Evolutionary conservation across 2,797 vertebrate genomes (phyloP), one percentile per base, ranked within the genome.

Genomic region (Lithobates sylvaticus): DNA sequence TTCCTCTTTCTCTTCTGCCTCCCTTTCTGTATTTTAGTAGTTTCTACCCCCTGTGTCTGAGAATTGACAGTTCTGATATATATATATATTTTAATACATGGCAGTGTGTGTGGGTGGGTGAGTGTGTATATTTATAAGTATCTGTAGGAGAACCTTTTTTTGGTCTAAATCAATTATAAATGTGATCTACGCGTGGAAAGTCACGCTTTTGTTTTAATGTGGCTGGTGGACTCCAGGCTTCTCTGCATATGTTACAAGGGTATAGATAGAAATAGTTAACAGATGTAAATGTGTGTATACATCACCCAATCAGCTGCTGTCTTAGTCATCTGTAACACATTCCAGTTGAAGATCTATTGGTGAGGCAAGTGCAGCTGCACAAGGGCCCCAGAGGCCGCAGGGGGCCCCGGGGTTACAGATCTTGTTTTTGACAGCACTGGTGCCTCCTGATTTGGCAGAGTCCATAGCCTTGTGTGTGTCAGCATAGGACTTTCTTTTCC

Each of bases 1-100:
- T 67, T 42, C 27, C 13, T 34, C n/a, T 6, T 10, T 15, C 42
- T 1, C 0, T 2, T 34, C 21, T 1, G 47, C 50, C 18, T 65
- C 54, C 83, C 3, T 10, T 32, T 71, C 32, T 50, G 58, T 77
- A 29, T 77, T 54, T 12, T n/a, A 34, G 69, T 73, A 2, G 26
- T 12, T 29, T 34, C 6, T 36, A 36, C 50, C 74, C 61, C 36
- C 47, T 58, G 42, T 65, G 74, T 73, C 36, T 76, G 36, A 23
- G 65, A 64, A 58, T n/a, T 83, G 74, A 76, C 79, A 87, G 61
- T 64, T 68, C 42, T 18, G 39, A 21, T 77, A 47, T 83, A 84
- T 81, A 86, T 86, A 83, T 78, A 83, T 73, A 78, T 39, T 50
- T 65, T 10, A 27, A 83, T 84, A 88, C n/a, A 50, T 50, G 15